Conservation (phyloP, 2,113 vertebrate genomes). For the Ellobius talpinus region DNA sequence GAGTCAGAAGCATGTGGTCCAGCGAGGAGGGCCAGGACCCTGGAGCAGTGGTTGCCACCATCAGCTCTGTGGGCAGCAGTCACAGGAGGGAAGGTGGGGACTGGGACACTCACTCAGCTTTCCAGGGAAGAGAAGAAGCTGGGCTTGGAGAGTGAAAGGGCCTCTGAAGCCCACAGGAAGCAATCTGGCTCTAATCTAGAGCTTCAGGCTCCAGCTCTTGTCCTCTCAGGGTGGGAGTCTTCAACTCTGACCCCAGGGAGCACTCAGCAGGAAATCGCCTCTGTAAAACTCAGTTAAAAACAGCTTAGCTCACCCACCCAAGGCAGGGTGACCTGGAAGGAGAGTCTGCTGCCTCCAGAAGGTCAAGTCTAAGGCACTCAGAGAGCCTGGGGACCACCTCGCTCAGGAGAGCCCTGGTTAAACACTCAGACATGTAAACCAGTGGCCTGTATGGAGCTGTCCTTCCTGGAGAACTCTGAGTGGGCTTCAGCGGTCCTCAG, state of each 20-base stretch:
- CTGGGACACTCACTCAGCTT: not conserved
- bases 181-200: not conserved
- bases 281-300: conserved; percentile 37
- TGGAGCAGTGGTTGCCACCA: rapidly evolving
- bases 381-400: not conserved
- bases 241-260: not conserved
- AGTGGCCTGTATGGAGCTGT: rapidly evolving
- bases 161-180: not conserved
- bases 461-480: rapidly evolving
- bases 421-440: not conserved
- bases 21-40: not conserved
- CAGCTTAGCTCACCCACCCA: not conserved
- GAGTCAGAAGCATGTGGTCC: conserved; percentile 61
- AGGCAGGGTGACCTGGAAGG: not conserved
- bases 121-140: not conserved
- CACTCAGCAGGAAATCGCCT: not conserved
- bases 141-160: rapidly evolving
- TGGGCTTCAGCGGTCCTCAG: rapidly evolving
- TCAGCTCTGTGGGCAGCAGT: not conserved
- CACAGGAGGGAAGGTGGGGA: not conserved
- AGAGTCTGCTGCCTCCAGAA: not conserved
- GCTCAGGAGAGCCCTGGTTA: not conserved
- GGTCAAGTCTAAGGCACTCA: not conserved
- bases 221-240: not conserved
- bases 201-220: not conserved